Percentiles rank a stretch among this genome's conserved stretches.
phyloP scores from a whole-genome alignment of 2,113 vertebrate genomes.

The Gnathonemus longibarbis region DNA sequence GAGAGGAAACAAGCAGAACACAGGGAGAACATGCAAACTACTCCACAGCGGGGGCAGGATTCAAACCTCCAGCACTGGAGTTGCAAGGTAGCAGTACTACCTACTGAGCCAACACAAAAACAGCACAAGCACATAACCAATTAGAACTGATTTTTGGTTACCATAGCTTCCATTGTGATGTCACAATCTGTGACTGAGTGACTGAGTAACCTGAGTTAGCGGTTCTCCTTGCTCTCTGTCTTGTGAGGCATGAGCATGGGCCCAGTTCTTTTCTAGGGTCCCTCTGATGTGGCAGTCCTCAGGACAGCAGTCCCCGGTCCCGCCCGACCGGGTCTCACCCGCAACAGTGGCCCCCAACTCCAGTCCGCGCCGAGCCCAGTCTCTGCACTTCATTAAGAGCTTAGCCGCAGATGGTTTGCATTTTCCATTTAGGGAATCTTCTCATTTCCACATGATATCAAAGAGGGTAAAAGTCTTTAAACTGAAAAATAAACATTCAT shows the following conservation, averaged over 20 bases:
- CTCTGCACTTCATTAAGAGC: slow-evolving; percentile 88
- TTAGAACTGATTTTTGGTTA: not conserved
- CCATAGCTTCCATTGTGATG: not conserved
- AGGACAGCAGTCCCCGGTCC: slow-evolving; percentile 36
- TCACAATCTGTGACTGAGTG: not conserved
- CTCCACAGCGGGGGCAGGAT: not conserved
- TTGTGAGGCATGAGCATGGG: not conserved
- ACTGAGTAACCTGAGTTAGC: not conserved
- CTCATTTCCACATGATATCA: slow-evolving; percentile 94
- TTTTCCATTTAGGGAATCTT: slow-evolving; percentile 80
- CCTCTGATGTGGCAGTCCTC: slow-evolving; percentile 36
- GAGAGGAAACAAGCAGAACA: not conserved
- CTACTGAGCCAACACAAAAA: not conserved
- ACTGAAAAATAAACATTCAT: slow-evolving; percentile 78
- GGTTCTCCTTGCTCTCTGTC: not conserved
- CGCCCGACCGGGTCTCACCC: slow-evolving; percentile 46
- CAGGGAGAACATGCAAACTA: not conserved
- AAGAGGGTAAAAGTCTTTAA: slow-evolving; percentile 81
- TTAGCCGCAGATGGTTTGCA: slow-evolving; percentile 84
- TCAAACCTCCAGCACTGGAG: not conserved
- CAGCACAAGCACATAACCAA: not conserved
- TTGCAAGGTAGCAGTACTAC: not conserved
- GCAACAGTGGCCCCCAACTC: slow-evolving; percentile 57
- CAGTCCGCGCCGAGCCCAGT: slow-evolving; percentile 47
- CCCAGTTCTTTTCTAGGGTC: not conserved